Percentiles rank a stretch among this genome's conserved stretches.
Conservation (phyloP, 92 coral and sea anemone genomes). For the Epizoanthus stellaris region DNA sequence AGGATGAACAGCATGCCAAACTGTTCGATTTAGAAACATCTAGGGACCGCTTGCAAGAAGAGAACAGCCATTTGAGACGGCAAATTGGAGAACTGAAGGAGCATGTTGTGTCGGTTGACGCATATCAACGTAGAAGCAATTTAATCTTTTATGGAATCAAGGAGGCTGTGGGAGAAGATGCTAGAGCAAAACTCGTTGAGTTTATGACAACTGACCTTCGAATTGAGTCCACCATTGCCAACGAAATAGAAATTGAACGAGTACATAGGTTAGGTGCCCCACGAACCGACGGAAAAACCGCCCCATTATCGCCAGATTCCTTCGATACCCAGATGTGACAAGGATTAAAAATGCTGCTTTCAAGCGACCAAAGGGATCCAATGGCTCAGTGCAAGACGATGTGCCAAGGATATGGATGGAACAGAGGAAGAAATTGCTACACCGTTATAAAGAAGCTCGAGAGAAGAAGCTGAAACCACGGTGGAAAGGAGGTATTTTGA, state of each 20-base stretch:
- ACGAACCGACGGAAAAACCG: neutral
- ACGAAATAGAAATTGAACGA: constrained; percentile 1
- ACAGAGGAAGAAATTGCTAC: neutral
- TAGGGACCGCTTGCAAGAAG: neutral
- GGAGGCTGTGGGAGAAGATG: neutral
- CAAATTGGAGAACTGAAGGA: constrained; percentile 1
- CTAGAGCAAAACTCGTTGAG: neutral
- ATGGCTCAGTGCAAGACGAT: constrained; percentile 20
- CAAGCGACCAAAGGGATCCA: constrained; percentile 9
- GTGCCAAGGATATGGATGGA: constrained; percentile 6
- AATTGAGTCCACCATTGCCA: neutral
- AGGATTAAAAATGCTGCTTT: neutral
- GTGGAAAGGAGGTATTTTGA: constrained; percentile 23
- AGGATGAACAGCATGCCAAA: constrained; percentile 2
- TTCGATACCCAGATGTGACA: neutral
- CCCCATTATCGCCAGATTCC: constrained; percentile 9
- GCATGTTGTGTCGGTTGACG: neutral
- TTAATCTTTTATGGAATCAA: neutral
- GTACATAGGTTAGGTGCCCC: constrained; percentile 9
- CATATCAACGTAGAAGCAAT: constrained; percentile 17
- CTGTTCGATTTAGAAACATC: constrained; percentile 11
- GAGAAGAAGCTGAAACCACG: neutral
- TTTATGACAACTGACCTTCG: neutral
- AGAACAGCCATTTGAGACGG: neutral
- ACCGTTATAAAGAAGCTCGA: neutral